Evolutionary conservation across 1,140 invertebrate genomes (phyloP).

Genomic region (Nylanderia fulva): DNA sequence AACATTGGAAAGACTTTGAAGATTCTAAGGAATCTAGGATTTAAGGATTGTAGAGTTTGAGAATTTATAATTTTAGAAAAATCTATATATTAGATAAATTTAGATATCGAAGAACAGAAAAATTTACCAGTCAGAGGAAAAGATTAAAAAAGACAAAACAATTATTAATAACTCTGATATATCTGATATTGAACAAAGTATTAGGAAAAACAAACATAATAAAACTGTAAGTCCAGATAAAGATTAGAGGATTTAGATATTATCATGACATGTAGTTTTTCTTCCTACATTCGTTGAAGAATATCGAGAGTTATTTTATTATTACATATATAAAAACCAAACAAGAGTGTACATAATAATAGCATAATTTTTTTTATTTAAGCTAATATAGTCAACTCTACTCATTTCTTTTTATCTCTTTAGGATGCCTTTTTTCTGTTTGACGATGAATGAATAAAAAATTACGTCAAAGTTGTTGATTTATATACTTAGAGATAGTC

Average conservation of each 20-base stretch:
- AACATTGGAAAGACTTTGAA: too few species aligned
- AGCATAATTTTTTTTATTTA: constrained; percentile 19
- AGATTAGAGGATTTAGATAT: constrained; percentile 30
- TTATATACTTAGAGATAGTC: too few species aligned
- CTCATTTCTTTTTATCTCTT: constrained; percentile 11
- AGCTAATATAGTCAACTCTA: not conserved
- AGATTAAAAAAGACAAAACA: too few species aligned
- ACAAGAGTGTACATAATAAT: not conserved
- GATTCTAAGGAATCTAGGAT: too few species aligned
- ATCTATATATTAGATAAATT: too few species aligned
- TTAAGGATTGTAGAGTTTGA: too few species aligned
- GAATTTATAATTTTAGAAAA: too few species aligned
- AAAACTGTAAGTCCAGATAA: constrained; percentile 23
- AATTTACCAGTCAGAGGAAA: too few species aligned
- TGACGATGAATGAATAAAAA: constrained; percentile 9
- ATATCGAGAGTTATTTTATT: constrained; percentile 21
- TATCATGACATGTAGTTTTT: constrained; percentile 29
- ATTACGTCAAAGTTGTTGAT: too few species aligned
- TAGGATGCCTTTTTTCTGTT: not conserved
- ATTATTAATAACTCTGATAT: too few species aligned
- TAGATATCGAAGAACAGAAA: too few species aligned
- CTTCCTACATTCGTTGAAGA: constrained; percentile 8
- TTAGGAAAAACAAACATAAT: not conserved
- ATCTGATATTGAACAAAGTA: constrained; percentile 17
- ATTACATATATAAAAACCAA: constrained; percentile 6